These are phyloP conservation scores for Allochrocebus solatus DNA, from an alignment of 2,797 vertebrate species.

Conservation along the genomic window DNA sequence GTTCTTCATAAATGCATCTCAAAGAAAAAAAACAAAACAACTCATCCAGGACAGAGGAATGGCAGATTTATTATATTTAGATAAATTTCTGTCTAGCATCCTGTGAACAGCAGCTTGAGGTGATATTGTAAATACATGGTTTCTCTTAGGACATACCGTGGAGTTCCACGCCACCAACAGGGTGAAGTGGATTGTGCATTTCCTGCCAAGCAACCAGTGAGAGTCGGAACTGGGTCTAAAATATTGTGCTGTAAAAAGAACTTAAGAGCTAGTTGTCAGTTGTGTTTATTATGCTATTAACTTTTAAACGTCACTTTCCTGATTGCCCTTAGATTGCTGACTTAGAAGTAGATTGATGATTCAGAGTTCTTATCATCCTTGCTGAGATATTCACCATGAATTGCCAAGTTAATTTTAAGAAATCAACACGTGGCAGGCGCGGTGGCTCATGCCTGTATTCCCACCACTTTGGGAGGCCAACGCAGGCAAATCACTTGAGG, in stretches of 20 bases:
- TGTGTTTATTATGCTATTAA: slow-evolving; percentile 55
- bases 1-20: background rate
- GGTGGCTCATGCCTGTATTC: too few species aligned
- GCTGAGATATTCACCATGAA: background rate
- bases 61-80: background rate
- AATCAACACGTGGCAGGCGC: background rate
- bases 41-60: background rate
- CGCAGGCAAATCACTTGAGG: too few species aligned
- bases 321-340: slow-evolving; percentile 13
- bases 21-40: background rate
- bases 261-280: background rate
- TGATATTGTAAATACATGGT: rapidly evolving
- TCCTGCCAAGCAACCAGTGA: background rate
- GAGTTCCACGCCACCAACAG: background rate
- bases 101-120: background rate
- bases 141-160: background rate
- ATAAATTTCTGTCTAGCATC: background rate
- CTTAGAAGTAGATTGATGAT: slow-evolving; percentile 7
- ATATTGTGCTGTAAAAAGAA: background rate
- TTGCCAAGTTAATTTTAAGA: slow-evolving; percentile 20
- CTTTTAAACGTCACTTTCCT: slow-evolving; percentile 42
- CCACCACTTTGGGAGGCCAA: too few species aligned
- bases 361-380: slow-evolving; percentile 44
- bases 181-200: background rate
- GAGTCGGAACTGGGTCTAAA: background rate